Evolutionary conservation across 2,797 vertebrate genomes (phyloP), one percentile per base, ranked within the genome.

Genomic region (Melanotaenia trifasciata): DNA sequence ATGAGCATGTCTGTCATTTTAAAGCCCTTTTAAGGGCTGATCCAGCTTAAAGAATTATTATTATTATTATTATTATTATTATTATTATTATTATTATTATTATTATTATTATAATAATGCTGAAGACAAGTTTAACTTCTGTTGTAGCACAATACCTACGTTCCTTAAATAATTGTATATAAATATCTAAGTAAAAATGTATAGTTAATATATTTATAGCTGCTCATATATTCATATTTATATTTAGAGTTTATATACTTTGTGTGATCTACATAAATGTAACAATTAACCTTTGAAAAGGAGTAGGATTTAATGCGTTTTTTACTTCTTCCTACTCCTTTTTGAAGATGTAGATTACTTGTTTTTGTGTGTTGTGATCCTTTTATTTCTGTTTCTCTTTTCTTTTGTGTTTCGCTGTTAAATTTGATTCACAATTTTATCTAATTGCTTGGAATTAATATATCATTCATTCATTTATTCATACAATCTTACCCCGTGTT

Each of bases 401-500:
- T 20, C 3, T 50, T 10, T 50, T 45, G 43, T 45, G 43, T 47
- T 50, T n/a, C 1, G 2, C 45, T 8, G 6, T 18, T 47, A n/a
- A n/a, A 18, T 50, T 8, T n/a, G 45, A 50, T 50, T 50, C 20
- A 16, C 13, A 18, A 43, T 2, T 47, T 20, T 18, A 47, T n/a
- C 45, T 22, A n/a, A 20, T 22, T 22, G 7, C 5, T 45, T 6
- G 2, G 16, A 18, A 45, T 45, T 2, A 45, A 20, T 20, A 45
- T 6, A 45, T 45, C 16, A 45, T 20, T 45, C 2, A 45, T 43
- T 45, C 18, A 30, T 4, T 30, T 0, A 7, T 50, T n/a, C 8
- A n/a, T 22, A 22, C 20, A 22, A 3, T 82, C 90, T 94, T 79
- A 99, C 98, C 92, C 98, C 98, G 0, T 99, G 98, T 74, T 97